Evolutionary conservation across 37 sponge, comb jelly and placozoan species (phyloP).

Genomic region (Beroe forskalii): DNA sequence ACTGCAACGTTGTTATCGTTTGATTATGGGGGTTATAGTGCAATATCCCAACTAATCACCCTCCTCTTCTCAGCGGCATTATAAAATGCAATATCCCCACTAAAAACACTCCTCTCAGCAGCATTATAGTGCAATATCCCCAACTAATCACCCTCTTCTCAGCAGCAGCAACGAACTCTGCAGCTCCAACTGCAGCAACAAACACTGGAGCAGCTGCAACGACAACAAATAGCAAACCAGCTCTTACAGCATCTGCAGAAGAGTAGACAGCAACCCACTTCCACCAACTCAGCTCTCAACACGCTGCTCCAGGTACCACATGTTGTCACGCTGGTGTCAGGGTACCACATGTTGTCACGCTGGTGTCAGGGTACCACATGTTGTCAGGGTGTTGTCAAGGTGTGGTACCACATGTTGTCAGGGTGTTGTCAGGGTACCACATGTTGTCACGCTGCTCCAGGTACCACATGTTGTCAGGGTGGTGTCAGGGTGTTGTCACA

Average conservation of each 20-base stretch:
- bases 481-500: too few species aligned
- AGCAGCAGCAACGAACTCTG: conserved; percentile 53
- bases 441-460: too few species aligned
- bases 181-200: conserved; percentile 63
- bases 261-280: conserved; percentile 50
- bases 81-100: not conserved
- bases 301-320: conserved; percentile 47
- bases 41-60: too few species aligned
- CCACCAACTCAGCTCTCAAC: conserved; percentile 28
- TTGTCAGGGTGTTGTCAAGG: too few species aligned
- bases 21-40: too few species aligned
- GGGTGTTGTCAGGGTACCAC: too few species aligned
- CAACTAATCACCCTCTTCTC: not conserved
- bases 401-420: too few species aligned
- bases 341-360: not conserved
- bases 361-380: conserved; percentile 6
- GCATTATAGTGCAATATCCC: not conserved
- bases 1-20: too few species aligned
- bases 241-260: conserved; percentile 63
- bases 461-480: too few species aligned
- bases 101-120: not conserved
- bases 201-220: conserved; percentile 49
- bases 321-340: not conserved
- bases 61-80: not conserved
- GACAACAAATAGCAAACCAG: conserved; percentile 61